Evolutionary conservation across 2,797 vertebrate genomes (phyloP), one percentile per base, ranked within the genome.

Genomic region (Apodemus agrarius): DNA sequence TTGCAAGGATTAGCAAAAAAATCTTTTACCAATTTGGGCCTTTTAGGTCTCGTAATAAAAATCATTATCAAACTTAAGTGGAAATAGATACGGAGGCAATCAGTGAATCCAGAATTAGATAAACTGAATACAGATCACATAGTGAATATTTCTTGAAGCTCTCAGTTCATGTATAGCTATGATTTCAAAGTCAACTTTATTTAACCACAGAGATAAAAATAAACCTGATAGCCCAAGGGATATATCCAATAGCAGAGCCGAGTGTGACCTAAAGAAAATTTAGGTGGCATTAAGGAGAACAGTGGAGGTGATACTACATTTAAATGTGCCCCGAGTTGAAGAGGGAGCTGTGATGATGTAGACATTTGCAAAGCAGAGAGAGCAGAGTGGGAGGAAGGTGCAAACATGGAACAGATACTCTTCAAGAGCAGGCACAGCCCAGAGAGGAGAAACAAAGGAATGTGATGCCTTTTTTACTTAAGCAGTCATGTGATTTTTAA

Each of bases 11-110:
- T 3, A 69, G 43, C 5, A 85, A 94, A 95, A 88, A 13, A n/a
- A n/a, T 21, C 6, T 37, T 94, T 87, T 34, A 26, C 31, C n/a
- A 46, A 67, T 93, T 89, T 84, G 96, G n/a, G 34, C 61, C 52
- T 90, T 87, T 34, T 24, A 72, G 2, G 31, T 90, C 65, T 90
- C 94, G 22, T 21, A 93, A 61, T 65, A 90, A 96, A 95, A 69
- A n/a, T 90, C 17, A 74, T 67, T 69, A 88, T 82, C 59, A 93
- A 93, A 46, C 19, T 69, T 85, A 88, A 78, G 26, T 86, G 7
- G 17, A 89, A 95, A 78, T 19, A 96, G 86, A 84, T 12, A 78
- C 3, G 12, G 21, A 87, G 46, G 40, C 2, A 63, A 85, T 57
- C 31, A 14, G 34, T 63, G 54, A 89, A 79, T 92, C 31, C 75